These are phyloP conservation scores for Acromyrmex charruanus DNA, from an alignment of 1,140 invertebrate species.

Conservation along the genomic window DNA sequence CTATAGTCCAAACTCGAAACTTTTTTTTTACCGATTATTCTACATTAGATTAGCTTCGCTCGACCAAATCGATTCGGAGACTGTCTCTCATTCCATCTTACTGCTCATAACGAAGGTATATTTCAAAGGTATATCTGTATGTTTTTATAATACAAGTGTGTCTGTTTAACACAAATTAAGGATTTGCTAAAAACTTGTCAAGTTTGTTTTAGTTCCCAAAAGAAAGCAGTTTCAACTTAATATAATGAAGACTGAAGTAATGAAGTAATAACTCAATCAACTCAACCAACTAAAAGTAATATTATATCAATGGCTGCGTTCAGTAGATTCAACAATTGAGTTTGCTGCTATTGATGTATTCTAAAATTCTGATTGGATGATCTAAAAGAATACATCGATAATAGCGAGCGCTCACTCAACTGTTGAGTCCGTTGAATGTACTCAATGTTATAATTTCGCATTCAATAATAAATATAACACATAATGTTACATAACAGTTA, in stretches of 20 bases:
- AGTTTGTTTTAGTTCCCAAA: constrained; percentile 13
- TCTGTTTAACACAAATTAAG: constrained; percentile 14
- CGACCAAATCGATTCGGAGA: constrained; percentile 32
- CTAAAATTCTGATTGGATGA: too few relatives aligned
- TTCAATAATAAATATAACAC: too few relatives aligned
- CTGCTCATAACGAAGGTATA: not conserved
- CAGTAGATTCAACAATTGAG: too few relatives aligned
- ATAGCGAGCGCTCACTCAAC: too few relatives aligned
- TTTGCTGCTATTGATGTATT: too few relatives aligned
- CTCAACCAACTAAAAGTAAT: too few relatives aligned
- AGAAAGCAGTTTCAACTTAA: constrained; percentile 14
- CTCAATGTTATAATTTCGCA: too few relatives aligned
- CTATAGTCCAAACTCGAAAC: constrained; percentile 34
- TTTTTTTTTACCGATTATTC: constrained; percentile 50
- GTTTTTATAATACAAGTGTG: constrained; percentile 3
- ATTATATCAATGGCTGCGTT: too few relatives aligned
- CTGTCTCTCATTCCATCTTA: constrained; percentile 81
- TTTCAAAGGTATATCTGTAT: constrained; percentile 34
- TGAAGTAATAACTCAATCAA: too few relatives aligned
- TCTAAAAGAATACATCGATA: too few relatives aligned
- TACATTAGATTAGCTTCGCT: constrained; percentile 30
- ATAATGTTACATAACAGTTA: too few relatives aligned
- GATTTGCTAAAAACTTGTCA: not conserved
- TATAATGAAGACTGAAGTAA: not conserved
- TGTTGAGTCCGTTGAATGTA: too few relatives aligned